Percentiles rank a stretch among this genome's conserved stretches.
These are phyloP conservation scores for Bettongia penicillata DNA, from an alignment of 2,113 vertebrate genomes.

Conservation along the genomic window DNA sequence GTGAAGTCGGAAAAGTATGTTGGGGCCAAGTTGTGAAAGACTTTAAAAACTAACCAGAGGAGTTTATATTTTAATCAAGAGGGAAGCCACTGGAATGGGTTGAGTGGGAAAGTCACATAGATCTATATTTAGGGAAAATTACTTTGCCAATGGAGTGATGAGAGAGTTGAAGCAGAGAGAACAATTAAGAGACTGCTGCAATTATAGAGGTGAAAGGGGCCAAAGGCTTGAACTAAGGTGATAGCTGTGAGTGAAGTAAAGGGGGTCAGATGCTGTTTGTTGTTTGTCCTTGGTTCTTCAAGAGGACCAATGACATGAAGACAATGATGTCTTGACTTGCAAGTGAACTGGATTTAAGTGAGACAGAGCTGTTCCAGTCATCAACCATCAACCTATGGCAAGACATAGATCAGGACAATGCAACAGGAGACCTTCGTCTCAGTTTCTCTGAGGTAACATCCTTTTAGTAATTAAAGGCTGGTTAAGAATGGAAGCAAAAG, in stretches of 20 bases:
- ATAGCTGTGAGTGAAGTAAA: neutral
- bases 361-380: no score
- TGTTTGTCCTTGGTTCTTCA: no score
- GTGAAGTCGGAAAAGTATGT: neutral
- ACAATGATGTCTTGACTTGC: no score
- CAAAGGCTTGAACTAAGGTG: neutral
- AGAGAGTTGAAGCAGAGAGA: neutral
- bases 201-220: neutral
- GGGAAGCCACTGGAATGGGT: neutral
- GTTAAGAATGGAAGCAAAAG: no score
- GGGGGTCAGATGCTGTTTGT: neutral
- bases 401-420: no score
- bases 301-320: no score
- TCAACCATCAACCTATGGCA: no score
- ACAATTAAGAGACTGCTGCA: neutral
- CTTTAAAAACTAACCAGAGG: neutral
- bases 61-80: neutral
- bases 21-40: neutral
- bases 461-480: no score
- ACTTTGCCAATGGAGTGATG: neutral
- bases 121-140: neutral
- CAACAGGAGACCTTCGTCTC: no score
- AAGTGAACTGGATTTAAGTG: no score
- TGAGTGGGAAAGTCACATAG: neutral
- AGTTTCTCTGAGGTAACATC: no score